Conservation (phyloP, 2,113 vertebrate genomes). For the Neolamprologus longior region DNA sequence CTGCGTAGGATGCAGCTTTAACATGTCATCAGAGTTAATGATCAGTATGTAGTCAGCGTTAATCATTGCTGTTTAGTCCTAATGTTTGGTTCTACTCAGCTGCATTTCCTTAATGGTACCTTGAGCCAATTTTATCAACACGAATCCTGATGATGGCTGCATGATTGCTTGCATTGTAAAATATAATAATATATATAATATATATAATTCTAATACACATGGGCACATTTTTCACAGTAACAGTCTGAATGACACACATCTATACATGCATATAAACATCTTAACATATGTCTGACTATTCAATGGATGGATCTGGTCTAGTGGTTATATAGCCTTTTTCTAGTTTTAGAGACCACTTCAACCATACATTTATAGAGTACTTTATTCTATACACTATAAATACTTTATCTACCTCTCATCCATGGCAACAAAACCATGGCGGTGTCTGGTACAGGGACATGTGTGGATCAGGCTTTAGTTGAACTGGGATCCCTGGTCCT, state of each 20-base stretch:
- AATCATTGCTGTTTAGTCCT: slow-evolving; percentile 1
- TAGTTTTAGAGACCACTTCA: not conserved
- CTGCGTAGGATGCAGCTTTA: not conserved
- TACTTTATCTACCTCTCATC: not conserved
- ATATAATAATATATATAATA: not conserved
- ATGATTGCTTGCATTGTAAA: not conserved
- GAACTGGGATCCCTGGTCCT: not conserved
- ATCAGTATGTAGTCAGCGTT: not conserved
- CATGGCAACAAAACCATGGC: not conserved
- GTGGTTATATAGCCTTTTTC: not conserved
- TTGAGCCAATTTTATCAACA: not conserved
- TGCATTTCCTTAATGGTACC: not conserved
- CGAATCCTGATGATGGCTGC: not conserved
- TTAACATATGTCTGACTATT: not conserved
- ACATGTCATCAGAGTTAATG: not conserved
- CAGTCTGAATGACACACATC: not conserved
- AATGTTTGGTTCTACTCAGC: slow-evolving; percentile 19
- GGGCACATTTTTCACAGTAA: not conserved
- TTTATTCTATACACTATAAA: not conserved
- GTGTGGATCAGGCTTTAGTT: not conserved
- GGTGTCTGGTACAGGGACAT: not conserved
- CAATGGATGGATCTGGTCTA: not conserved
- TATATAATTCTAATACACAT: not conserved
- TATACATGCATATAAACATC: not conserved
- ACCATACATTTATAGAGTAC: not conserved